These are phyloP conservation scores for Campoletis sonorensis DNA, from an alignment of 1,140 invertebrate genomes.

Conservation along the genomic window DNA sequence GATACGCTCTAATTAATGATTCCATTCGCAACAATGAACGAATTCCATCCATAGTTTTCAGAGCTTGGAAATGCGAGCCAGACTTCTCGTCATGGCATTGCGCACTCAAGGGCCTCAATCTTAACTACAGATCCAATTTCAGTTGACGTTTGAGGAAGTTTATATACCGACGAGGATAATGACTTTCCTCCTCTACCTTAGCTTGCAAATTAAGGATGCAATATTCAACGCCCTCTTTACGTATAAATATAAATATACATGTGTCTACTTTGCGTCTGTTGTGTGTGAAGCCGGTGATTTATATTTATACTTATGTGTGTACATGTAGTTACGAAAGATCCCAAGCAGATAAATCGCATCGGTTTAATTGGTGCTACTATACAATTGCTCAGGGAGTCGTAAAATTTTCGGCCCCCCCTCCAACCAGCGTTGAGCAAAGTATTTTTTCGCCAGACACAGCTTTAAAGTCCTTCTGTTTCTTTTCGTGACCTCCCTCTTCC, in stretches of 20 bases:
- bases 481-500: background rate
- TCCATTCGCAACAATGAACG: background rate
- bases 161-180: background rate
- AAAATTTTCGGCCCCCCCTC: background rate
- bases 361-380: slow-evolving; percentile 12
- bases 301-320: too few species aligned
- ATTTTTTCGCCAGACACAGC: background rate
- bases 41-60: background rate
- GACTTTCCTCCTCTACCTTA: background rate
- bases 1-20: background rate
- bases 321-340: background rate
- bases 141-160: background rate
- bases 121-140: background rate
- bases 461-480: background rate
- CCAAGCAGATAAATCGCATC: background rate
- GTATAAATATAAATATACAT: background rate
- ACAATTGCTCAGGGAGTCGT: background rate
- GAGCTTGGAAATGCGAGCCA: background rate
- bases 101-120: background rate
- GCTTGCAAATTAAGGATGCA: background rate
- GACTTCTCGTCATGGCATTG: background rate
- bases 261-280: too few species aligned
- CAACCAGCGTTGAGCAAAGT: background rate
- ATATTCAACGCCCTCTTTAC: background rate
- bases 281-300: too few species aligned